Evolutionary conservation across 2,888 invertebrate species (phyloP).

Genomic region (Aelia acuminata): DNA sequence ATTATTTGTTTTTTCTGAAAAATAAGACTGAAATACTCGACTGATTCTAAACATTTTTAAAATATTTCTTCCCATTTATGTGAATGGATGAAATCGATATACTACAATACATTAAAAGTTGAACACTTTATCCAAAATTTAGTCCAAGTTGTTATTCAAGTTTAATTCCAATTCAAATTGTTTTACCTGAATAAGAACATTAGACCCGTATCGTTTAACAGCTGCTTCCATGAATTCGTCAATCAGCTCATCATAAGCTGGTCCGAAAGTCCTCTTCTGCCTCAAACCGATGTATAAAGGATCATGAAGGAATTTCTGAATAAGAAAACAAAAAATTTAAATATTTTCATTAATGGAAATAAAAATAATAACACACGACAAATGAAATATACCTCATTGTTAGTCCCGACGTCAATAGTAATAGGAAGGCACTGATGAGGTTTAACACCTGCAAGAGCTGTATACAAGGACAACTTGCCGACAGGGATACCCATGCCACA

Average conservation of each 20-base stretch:
- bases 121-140: too few species aligned
- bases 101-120: too few species aligned
- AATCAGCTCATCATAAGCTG: slow-evolving; percentile 91
- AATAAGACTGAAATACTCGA: too few species aligned
- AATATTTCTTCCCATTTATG: too few species aligned
- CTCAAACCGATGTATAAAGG: slow-evolving; percentile 94
- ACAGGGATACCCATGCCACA: slow-evolving; percentile 99
- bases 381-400: slow-evolving; percentile 78
- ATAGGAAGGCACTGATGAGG: slow-evolving; percentile 96
- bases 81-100: too few species aligned
- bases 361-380: not conserved
- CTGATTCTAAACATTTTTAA: too few species aligned
- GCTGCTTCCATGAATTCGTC: slow-evolving; percentile 98
- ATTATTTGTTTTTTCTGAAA: too few species aligned
- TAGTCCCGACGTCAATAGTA: slow-evolving; percentile 94
- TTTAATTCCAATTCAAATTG: too few species aligned
- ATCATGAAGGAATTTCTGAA: slow-evolving; percentile 87
- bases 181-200: slow-evolving; percentile 79
- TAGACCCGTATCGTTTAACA: slow-evolving; percentile 88
- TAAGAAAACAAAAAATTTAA: slow-evolving; percentile 63
- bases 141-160: too few species aligned
- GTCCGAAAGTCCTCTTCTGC: slow-evolving; percentile 86
- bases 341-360: too few species aligned
- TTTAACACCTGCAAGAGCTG: slow-evolving; percentile 85
- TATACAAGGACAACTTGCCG: slow-evolving; percentile 95